Conservation (phyloP, 2,113 vertebrate genomes). For the Fregetta grallaria region DNA sequence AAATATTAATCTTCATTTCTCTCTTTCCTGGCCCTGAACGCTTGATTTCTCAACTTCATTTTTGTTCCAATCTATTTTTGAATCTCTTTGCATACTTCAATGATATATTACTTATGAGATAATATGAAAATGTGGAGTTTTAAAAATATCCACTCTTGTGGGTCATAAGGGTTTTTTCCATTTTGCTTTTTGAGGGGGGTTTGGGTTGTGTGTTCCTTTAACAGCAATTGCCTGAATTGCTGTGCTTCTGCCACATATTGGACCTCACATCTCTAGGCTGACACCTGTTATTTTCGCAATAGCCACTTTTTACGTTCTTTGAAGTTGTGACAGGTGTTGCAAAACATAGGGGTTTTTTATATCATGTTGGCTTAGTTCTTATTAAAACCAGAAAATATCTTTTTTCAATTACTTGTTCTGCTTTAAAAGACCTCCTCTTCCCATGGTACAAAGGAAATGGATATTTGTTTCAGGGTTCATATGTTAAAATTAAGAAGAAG, state of each 20-base stretch:
- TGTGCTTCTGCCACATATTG: constrained; percentile 21
- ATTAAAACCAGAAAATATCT: constrained; percentile 65
- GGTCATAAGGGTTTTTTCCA: background rate
- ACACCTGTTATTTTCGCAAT: constrained; percentile 53
- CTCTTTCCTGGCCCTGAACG: background rate
- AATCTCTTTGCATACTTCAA: background rate
- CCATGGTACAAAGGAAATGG: constrained; percentile 48
- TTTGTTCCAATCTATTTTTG: constrained; percentile 36
- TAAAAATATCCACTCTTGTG: background rate
- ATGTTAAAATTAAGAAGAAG: constrained; percentile 45
- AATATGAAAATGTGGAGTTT: background rate
- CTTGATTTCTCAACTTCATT: background rate
- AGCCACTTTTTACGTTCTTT: constrained; percentile 52
- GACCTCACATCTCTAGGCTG: constrained; percentile 27
- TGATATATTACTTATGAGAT: constrained; percentile 41
- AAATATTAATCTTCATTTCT: background rate
- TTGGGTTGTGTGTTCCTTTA: background rate
- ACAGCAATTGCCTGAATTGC: background rate
- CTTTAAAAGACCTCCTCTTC: constrained; percentile 36
- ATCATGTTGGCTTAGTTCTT: constrained; percentile 55
- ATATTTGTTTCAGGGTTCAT: constrained; percentile 51
- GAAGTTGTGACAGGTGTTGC: constrained; percentile 65
- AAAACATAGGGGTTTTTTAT: constrained; percentile 43
- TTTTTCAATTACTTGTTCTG: constrained; percentile 61
- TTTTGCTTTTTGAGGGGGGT: background rate